These are phyloP conservation scores for Rhinogobio ventralis DNA, from an alignment of 2,797 vertebrate genomes.

Conservation along the genomic window DNA sequence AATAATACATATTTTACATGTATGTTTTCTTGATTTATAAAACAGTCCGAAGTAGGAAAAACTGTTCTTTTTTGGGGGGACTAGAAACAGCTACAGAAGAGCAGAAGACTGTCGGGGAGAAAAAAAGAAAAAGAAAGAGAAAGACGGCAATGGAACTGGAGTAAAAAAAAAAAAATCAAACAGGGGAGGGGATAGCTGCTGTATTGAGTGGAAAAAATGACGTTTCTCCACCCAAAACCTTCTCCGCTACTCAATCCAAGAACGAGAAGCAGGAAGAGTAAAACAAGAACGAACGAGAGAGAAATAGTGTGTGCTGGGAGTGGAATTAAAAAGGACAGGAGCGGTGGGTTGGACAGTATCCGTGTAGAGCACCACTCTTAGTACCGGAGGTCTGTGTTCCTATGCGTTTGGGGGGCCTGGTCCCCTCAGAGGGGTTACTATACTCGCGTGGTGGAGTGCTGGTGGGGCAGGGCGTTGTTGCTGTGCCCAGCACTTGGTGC, in stretches of 20 bases:
- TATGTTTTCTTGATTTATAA: conserved; percentile 72
- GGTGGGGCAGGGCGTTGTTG: conserved; percentile 94
- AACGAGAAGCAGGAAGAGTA: conserved; percentile 59
- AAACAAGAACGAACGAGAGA: conserved; percentile 63
- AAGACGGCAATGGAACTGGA: conserved; percentile 59
- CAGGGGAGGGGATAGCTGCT: conserved; percentile 52
- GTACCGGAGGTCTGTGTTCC: conserved; percentile 43
- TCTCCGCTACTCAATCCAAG: conserved; percentile 4
- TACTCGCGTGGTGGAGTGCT: conserved; percentile 95
- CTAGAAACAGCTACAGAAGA: conserved; percentile 46
- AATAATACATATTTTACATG: conserved; percentile 82
- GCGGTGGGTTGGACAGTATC: conserved; percentile 65
- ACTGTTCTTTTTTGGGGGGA: conserved; percentile 70
- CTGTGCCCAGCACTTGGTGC: conserved; percentile 80
- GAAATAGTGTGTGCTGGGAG: conserved; percentile 21
- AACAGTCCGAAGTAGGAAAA: conserved; percentile 80
- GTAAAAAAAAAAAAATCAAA: conserved; percentile 59
- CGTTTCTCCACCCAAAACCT: conserved; percentile 34
- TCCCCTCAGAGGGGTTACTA: conserved; percentile 73
- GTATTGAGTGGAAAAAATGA: conserved; percentile 66
- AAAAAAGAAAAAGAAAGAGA: conserved; percentile 19
- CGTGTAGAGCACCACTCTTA: conserved; percentile 63
- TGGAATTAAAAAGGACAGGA: conserved; percentile 59
- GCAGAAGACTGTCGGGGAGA: conserved; percentile 50
- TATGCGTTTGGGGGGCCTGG: conserved; percentile 67